These are phyloP conservation scores for Clangula hyemalis DNA, from an alignment of 2,797 vertebrate genomes.

Conservation along the genomic window DNA sequence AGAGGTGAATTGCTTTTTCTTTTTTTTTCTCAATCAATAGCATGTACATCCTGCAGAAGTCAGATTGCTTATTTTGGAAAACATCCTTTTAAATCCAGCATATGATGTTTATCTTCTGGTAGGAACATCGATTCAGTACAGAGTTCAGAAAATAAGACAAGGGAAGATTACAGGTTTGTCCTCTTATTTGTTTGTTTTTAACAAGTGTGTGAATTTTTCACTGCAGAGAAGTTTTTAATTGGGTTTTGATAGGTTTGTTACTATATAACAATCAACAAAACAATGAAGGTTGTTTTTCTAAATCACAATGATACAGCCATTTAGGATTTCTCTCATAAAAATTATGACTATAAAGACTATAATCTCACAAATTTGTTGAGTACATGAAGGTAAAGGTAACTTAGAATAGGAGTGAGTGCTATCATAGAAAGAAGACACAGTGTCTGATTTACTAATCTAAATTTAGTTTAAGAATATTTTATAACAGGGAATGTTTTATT, in stretches of 20 bases:
- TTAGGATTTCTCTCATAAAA: not conserved
- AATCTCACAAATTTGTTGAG: not conserved
- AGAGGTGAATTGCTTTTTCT: not conserved
- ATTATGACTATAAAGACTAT: not conserved
- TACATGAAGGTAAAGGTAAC: not conserved
- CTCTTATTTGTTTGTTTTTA: not conserved
- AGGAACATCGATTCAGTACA: constrained; percentile 90
- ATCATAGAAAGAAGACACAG: not conserved
- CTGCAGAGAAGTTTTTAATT: not conserved
- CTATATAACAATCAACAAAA: not conserved
- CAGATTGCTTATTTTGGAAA: constrained; percentile 93
- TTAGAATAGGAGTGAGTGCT: not conserved
- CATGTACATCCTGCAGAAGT: constrained; percentile 92
- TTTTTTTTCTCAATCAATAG: constrained; percentile 72
- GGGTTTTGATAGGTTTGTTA: not conserved
- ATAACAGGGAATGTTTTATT: not conserved
- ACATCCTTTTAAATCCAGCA: constrained; percentile 92
- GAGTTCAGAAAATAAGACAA: constrained; percentile 93
- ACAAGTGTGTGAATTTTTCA: not conserved
- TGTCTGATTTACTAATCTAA: not conserved
- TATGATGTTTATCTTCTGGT: constrained; percentile 90
- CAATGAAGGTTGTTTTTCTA: not conserved
- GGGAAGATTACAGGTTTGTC: constrained; percentile 91
- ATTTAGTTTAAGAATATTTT: not conserved
- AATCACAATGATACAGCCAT: not conserved